Percentiles rank a stretch among this genome's conserved stretches.
Conservation (phyloP, 2,113 vertebrate genomes). For the Petrocephalus zakoni region DNA sequence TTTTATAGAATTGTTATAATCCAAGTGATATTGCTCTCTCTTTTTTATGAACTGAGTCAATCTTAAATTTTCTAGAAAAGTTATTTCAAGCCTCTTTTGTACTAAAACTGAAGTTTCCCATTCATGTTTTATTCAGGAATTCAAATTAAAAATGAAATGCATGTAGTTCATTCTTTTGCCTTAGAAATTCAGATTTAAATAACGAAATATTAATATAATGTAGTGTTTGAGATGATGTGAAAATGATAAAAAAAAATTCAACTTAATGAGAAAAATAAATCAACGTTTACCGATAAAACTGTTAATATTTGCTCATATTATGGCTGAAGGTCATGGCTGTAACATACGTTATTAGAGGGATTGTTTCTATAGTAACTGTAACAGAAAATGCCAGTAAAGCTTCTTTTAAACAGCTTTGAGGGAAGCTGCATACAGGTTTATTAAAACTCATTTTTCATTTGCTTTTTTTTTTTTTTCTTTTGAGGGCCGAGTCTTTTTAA, state of each 20-base stretch:
- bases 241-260: neutral
- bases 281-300: neutral
- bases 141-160: neutral
- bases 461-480: neutral
- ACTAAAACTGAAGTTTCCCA: neutral
- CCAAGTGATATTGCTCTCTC: neutral
- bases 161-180: neutral
- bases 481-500: neutral
- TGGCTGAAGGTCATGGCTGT: slow-evolving; percentile 8
- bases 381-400: neutral
- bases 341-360: neutral
- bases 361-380: slow-evolving; percentile 6
- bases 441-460: slow-evolving; percentile 5
- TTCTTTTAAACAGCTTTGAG: slow-evolving; percentile 2
- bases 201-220: neutral
- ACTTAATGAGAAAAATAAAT: neutral
- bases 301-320: neutral
- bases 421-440: slow-evolving; percentile 1
- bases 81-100: neutral
- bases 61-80: neutral
- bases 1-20: neutral
- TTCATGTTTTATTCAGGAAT: slow-evolving; percentile 1
- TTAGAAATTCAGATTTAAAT: neutral
- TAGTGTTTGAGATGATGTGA: neutral
- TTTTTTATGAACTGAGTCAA: neutral